phyloP scores from a whole-genome alignment of 2,113 vertebrate genomes.

The Lutjanus erythropterus region DNA sequence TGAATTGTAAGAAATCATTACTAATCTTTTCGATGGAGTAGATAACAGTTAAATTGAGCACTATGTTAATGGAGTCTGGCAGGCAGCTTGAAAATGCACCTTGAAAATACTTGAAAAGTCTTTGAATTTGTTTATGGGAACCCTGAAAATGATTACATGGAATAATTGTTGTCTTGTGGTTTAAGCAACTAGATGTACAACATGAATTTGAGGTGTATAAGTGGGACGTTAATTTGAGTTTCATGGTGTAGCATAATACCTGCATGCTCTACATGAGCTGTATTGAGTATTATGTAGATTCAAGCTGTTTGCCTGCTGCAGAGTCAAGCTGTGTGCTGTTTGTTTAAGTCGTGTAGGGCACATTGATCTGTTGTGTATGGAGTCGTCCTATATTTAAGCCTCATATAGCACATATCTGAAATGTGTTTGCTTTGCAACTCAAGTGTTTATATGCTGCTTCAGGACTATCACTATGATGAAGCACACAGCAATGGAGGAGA shows the following conservation, averaged over 20 bases:
- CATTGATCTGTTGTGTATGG: conserved; percentile 53
- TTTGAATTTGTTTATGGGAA: too few relatives aligned
- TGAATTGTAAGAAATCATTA: too few relatives aligned
- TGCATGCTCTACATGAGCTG: conserved; percentile 38
- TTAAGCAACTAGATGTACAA: conserved; percentile 21
- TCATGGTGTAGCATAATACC: conserved; percentile 5
- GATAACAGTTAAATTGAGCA: too few relatives aligned
- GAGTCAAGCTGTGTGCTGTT: conserved; percentile 40
- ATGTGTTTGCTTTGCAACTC: conserved; percentile 70
- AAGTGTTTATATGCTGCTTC: conserved; percentile 67
- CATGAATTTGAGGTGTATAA: not conserved
- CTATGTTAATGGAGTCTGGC: too few relatives aligned
- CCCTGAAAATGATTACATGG: conserved; percentile 20
- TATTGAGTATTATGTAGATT: conserved; percentile 50
- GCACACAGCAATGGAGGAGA: conserved; percentile 38
- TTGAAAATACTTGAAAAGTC: too few relatives aligned
- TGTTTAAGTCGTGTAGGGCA: conserved; percentile 50
- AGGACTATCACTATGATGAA: conserved; percentile 67
- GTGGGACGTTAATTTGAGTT: conserved; percentile 13
- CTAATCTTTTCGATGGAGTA: too few relatives aligned
- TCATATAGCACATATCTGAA: conserved; percentile 55
- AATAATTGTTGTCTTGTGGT: conserved; percentile 5
- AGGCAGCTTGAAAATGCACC: too few relatives aligned
- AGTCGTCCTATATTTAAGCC: conserved; percentile 43
- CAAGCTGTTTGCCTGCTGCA: conserved; percentile 49